Evolutionary conservation across 2,888 invertebrate species (phyloP).

Genomic region (Hypena proboscidalis): DNA sequence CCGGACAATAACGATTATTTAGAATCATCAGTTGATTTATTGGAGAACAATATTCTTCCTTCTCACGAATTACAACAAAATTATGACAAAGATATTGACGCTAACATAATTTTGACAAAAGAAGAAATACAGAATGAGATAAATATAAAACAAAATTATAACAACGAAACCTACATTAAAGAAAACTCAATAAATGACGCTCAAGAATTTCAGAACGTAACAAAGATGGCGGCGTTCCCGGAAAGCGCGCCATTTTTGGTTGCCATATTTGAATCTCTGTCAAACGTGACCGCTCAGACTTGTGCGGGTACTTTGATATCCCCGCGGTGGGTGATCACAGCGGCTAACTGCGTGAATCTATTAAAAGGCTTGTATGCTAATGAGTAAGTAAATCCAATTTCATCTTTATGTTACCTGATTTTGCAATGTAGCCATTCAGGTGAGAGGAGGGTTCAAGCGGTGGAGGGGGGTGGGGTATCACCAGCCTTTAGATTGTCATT

Average conservation of each 20-base stretch:
- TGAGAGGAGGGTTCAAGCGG: no score
- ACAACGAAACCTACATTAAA: background rate
- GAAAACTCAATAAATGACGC: background rate
- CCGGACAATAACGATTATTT: constrained; percentile 6
- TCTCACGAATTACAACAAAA: no score
- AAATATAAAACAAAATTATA: background rate
- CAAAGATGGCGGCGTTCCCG: constrained; percentile 15
- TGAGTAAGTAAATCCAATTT: constrained; percentile 25
- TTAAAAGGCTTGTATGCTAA: constrained; percentile 39
- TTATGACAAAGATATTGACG: constrained; percentile 5
- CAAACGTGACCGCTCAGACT: constrained; percentile 60
- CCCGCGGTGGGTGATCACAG: constrained; percentile 55
- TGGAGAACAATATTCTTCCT: constrained; percentile 19
- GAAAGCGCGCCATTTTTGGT: constrained; percentile 48
- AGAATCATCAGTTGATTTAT: constrained; percentile 9
- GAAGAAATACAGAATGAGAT: background rate
- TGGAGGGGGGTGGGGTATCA: no score
- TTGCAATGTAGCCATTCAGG: no score
- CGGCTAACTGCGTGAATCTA: constrained; percentile 54
- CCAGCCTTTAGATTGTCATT: no score
- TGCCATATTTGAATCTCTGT: constrained; percentile 61
- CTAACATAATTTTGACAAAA: background rate
- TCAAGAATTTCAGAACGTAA: constrained; percentile 5
- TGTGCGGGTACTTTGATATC: constrained; percentile 56
- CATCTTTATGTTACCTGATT: no score